Evolutionary conservation across 2,797 vertebrate genomes (phyloP).

Genomic region (Smutsia gigantea): DNA sequence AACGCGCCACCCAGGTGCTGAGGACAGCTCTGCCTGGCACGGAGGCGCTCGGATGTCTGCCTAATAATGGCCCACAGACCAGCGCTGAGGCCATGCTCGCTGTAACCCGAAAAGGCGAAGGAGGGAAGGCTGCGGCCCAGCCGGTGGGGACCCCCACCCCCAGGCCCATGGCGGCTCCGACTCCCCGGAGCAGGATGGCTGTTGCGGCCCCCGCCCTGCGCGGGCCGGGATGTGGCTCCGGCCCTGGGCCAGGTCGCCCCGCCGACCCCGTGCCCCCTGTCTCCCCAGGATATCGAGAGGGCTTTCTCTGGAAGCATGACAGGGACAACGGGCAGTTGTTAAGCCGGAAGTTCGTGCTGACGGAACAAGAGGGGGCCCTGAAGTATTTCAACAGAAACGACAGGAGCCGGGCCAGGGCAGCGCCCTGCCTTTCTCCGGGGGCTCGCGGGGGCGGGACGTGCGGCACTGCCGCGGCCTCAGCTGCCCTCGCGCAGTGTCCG

Average conservation of each 20-base stretch:
- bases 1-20: no score
- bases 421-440: neutral
- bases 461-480: no score
- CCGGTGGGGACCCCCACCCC: no score
- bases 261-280: neutral
- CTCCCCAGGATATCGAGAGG: constrained; percentile 95
- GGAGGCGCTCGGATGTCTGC: no score
- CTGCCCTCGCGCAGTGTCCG: rapidly evolving
- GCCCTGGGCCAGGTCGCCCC: rapidly evolving
- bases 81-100: no score
- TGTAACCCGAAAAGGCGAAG: no score
- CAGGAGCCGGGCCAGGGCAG: constrained; percentile 85
- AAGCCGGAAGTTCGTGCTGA: constrained; percentile 96
- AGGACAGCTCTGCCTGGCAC: no score
- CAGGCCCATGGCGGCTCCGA: no score
- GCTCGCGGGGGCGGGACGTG: no score
- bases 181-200: neutral
- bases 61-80: no score
- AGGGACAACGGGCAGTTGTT: constrained; percentile 97
- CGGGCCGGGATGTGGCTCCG: rapidly evolving
- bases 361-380: constrained; percentile 95
- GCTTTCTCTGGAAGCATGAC: constrained; percentile 97
- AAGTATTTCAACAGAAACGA: constrained; percentile 99
- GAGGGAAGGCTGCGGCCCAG: no score
- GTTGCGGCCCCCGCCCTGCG: neutral